These are phyloP conservation scores for Diceros bicornis DNA, from an alignment of 2,797 vertebrate genomes.

Conservation along the genomic window DNA sequence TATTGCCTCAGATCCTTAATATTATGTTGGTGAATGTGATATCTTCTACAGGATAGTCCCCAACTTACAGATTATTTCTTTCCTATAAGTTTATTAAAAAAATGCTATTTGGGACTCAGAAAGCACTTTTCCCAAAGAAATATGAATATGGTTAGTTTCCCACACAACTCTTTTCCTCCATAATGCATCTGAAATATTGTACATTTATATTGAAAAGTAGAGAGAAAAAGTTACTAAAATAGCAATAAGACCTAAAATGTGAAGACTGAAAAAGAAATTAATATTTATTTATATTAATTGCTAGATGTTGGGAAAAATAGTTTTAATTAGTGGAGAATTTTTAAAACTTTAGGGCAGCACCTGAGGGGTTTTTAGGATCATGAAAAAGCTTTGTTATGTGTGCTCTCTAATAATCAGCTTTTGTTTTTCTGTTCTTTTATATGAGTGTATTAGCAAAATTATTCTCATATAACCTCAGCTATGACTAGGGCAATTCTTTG, in stretches of 20 bases:
- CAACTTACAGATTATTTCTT: constrained; percentile 50
- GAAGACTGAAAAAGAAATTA: not conserved
- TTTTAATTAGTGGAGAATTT: not conserved
- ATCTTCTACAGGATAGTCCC: not conserved
- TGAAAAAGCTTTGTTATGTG: not conserved
- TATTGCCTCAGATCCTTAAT: constrained; percentile 58
- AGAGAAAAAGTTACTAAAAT: constrained; percentile 48
- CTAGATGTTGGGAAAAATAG: not conserved
- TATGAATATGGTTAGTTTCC: not conserved
- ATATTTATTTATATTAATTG: constrained; percentile 43
- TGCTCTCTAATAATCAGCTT: not conserved
- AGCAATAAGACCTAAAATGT: not conserved
- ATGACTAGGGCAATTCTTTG: not conserved
- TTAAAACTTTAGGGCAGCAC: not conserved
- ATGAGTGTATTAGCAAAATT: not conserved
- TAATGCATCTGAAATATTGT: not conserved
- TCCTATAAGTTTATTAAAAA: constrained; percentile 15
- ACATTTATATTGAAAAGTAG: constrained; percentile 42
- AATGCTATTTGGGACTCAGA: constrained; percentile 48
- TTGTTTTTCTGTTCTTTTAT: not conserved
- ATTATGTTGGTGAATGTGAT: constrained; percentile 24
- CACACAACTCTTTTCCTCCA: not conserved
- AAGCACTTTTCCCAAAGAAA: constrained; percentile 53
- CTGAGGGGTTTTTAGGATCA: not conserved
- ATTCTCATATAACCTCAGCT: not conserved